A percentile compares a stretch with the other conserved stretches of the same genome.
phyloP scores from a whole-genome alignment of 2,113 vertebrate species.

The Pagrus major region DNA sequence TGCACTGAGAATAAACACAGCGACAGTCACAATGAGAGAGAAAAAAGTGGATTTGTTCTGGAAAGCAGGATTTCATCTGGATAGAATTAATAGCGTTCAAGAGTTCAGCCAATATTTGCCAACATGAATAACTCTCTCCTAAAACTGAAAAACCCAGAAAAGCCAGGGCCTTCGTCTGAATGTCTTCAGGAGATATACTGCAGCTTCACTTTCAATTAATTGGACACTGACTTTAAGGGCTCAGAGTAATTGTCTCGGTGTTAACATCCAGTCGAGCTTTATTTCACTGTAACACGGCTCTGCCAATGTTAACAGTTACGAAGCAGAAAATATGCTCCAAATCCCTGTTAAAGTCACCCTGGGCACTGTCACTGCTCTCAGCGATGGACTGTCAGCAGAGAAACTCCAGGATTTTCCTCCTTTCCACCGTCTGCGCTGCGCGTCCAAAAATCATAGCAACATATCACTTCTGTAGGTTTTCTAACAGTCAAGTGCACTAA shows the following conservation, averaged over 20 bases:
- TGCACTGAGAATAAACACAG: constrained; percentile 75
- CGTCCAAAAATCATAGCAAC: constrained; percentile 58
- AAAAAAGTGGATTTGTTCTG: constrained; percentile 40
- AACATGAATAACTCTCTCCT: constrained; percentile 62
- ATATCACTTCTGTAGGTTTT: constrained; percentile 42
- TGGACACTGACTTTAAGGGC: constrained; percentile 57
- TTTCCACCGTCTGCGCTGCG: not conserved
- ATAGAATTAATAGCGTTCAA: constrained; percentile 58
- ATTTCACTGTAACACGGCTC: constrained; percentile 41
- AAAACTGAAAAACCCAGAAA: constrained; percentile 42
- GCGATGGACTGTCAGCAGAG: constrained; percentile 14
- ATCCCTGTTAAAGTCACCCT: constrained; percentile 45
- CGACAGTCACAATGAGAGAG: constrained; percentile 4
- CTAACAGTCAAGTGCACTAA: constrained; percentile 38
- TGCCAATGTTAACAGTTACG: constrained; percentile 64
- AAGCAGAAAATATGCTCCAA: constrained; percentile 33
- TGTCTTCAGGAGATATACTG: constrained; percentile 63
- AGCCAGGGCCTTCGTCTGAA: constrained; percentile 42
- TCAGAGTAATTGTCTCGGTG: constrained; percentile 54
- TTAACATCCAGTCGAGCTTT: constrained; percentile 57
- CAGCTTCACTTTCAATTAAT: constrained; percentile 66
- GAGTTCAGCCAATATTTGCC: constrained; percentile 69
- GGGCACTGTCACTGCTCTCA: constrained; percentile 29
- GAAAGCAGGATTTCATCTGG: constrained; percentile 58
- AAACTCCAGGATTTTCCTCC: constrained; percentile 40